These are phyloP conservation scores for Poeciliopsis paucimaculata DNA, from an alignment of 2,797 vertebrate genomes.

Conservation along the genomic window DNA sequence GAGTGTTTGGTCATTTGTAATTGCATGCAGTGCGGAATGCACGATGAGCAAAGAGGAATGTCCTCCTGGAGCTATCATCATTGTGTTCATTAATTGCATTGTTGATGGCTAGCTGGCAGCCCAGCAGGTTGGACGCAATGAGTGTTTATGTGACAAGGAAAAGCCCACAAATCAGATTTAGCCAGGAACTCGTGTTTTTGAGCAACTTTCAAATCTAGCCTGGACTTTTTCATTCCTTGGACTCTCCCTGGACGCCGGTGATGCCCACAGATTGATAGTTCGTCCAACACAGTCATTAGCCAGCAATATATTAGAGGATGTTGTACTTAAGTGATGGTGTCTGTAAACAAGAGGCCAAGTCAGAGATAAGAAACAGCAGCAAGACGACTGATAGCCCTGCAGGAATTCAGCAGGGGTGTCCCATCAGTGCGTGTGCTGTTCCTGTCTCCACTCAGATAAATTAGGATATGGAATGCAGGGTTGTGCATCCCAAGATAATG, in stretches of 20 bases:
- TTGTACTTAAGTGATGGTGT: slow-evolving; percentile 72
- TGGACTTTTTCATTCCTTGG: slow-evolving; percentile 7
- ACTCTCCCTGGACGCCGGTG: slow-evolving; percentile 16
- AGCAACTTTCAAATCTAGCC: slow-evolving; percentile 6
- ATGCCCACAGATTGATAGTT: slow-evolving; percentile 50
- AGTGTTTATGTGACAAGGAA: slow-evolving; percentile 56
- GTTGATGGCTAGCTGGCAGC: slow-evolving; percentile 60
- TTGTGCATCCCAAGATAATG: slow-evolving; percentile 50
- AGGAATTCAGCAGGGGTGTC: slow-evolving; percentile 82
- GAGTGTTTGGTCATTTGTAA: slow-evolving; percentile 79
- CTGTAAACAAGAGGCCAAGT: slow-evolving; percentile 70
- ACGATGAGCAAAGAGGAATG: slow-evolving; percentile 70
- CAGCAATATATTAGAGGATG: slow-evolving; percentile 66
- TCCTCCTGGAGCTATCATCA: slow-evolving; percentile 67
- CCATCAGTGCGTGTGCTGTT: slow-evolving; percentile 86
- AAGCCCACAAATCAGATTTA: slow-evolving; percentile 24
- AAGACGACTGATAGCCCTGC: slow-evolving; percentile 89
- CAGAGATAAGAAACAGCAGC: slow-evolving; percentile 79
- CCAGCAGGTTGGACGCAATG: slow-evolving; percentile 59
- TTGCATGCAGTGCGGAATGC: slow-evolving; percentile 63
- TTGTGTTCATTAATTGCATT: slow-evolving; percentile 74
- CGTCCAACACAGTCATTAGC: slow-evolving; percentile 50
- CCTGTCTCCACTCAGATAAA: slow-evolving; percentile 87
- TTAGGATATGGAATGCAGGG: slow-evolving; percentile 79
- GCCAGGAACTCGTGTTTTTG: background rate